Evolutionary conservation across 1,140 invertebrate species (phyloP).

Genomic region (Plodia interpunctella): DNA sequence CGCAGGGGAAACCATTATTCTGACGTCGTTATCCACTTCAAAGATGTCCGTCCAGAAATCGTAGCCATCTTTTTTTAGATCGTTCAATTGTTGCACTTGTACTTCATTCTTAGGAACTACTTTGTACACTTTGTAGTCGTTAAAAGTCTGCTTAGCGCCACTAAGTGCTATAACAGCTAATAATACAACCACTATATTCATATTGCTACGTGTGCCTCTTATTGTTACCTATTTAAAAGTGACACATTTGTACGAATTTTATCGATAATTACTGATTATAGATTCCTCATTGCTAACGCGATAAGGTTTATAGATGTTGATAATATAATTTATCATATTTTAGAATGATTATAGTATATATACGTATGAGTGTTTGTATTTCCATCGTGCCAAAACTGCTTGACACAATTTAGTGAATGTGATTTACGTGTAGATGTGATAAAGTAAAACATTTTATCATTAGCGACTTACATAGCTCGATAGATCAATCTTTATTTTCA

Average conservation of each 20-base stretch:
- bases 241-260: not conserved
- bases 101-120: constrained; percentile 50
- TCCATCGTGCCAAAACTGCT: no score
- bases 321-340: not conserved
- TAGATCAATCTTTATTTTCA: no score
- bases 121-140: constrained; percentile 75
- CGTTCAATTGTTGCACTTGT: constrained; percentile 40
- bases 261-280: constrained; percentile 1
- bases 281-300: not conserved
- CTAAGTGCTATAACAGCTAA: not conserved
- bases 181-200: not conserved
- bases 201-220: constrained; percentile 1
- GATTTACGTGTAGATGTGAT: no score
- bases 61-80: constrained; percentile 38
- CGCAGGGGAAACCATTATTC: constrained; percentile 45
- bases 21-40: constrained; percentile 31
- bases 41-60: constrained; percentile 48
- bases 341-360: no score
- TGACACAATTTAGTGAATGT: no score
- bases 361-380: no score
- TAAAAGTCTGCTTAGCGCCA: constrained; percentile 9
- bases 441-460: no score
- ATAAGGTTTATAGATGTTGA: not conserved
- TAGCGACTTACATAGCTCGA: no score
- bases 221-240: not conserved